A percentile compares a stretch with the other conserved stretches of the same genome.
phyloP scores from a whole-genome alignment of 1,140 invertebrate species.

The Schlechtendalia chinensis region DNA sequence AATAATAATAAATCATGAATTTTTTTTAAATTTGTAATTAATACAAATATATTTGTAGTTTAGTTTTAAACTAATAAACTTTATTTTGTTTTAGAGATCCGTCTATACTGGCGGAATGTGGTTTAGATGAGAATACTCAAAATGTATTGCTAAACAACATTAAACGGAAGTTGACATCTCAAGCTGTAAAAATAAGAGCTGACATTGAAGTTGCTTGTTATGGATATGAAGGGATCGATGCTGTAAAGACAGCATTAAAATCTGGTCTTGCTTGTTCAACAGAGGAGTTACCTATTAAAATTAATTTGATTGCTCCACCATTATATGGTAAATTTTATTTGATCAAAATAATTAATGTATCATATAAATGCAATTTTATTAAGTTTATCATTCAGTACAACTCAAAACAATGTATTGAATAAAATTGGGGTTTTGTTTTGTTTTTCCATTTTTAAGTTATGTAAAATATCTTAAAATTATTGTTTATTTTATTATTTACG shows the following conservation, averaged over 20 bases:
- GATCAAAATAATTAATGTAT: neutral
- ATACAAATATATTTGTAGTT: too few species aligned
- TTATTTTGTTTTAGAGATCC: conserved; percentile 71
- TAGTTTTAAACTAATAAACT: too few species aligned
- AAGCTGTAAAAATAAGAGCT: conserved; percentile 95
- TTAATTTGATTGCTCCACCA: conserved; percentile 98
- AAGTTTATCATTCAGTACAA: too few species aligned
- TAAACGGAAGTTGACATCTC: conserved; percentile 92
- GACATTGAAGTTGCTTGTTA: conserved; percentile 99
- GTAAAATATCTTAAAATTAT: too few species aligned
- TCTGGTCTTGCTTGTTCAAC: conserved; percentile 90
- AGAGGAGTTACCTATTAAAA: conserved; percentile 93
- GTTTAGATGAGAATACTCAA: conserved; percentile 88
- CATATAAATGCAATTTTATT: too few species aligned
- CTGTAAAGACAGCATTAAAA: conserved; percentile 90
- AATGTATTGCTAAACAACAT: conserved; percentile 93
- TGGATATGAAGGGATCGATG: conserved; percentile 98
- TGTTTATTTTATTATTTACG: too few species aligned
- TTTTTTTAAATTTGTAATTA: too few species aligned
- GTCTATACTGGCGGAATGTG: conserved; percentile 92
- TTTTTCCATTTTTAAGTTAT: too few species aligned
- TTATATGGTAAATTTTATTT: conserved; percentile 70
- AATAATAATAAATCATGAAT: too few species aligned
- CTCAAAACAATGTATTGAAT: too few species aligned
- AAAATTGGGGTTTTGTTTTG: too few species aligned